Base-by-base conservation (phyloP, 2,888 invertebrate species). In the Muschampia plurimacula region DNA sequence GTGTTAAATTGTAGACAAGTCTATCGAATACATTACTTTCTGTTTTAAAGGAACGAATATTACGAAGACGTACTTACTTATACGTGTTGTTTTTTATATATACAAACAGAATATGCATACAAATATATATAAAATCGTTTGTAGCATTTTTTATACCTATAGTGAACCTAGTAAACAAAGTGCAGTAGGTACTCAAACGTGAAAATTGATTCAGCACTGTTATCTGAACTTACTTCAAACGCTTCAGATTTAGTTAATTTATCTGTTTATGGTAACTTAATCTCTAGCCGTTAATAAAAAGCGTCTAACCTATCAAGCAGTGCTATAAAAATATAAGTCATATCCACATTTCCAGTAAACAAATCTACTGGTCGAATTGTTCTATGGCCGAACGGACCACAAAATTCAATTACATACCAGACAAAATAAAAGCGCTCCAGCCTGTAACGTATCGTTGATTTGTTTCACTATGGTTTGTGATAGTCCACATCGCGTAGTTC, bases 401-500 rank as follows among this genome's bases (percentile, higher is more conserved):
- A 88, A 88, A 92, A 92, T 92, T 93, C 91, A 91, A 93, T 92
- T 91, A 91, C 89, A 86, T 84, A 84, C 85, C 86, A 91, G 89
- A 92, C 89, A 88, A 92, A 91, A 91, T 90, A 91, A 92, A 92
- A 92, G 89, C 85, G 84, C 83, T 83, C 79, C 86, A 82, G 83
- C 80, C 85, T 83, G 83, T 80, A 85, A 83, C 83, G 87, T 87
- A 87, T 86, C 88, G 88, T 88, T 87, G 89, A 92, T 92, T 91
- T 90, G 90, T 90, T 91, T 87, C 85, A 84, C 83, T 88, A 86
- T 86, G 88, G 85, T 87, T 82, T 83, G 83, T 84, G 83, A 80
- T 80, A 79, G 85, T 80, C 63, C 69, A 49, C 69, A 41, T 39
- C 60, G 22, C n/a, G 41, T 55, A 28, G n/a, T 55, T n/a, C 12